Conservation (phyloP, 2,888 invertebrate species). For the Eristalis tenax region DNA sequence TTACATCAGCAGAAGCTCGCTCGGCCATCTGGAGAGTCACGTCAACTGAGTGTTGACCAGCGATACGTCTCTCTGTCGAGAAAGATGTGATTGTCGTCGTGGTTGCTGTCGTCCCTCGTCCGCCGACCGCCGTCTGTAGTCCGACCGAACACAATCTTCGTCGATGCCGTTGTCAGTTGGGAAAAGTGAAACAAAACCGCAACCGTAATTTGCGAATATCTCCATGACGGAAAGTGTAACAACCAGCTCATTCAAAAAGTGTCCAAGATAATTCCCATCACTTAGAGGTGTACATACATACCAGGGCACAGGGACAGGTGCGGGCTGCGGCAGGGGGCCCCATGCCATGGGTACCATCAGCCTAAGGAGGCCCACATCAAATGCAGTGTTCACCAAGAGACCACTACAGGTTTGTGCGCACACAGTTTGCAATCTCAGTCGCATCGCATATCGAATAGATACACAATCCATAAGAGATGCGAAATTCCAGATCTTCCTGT, state of each 20-base stretch:
- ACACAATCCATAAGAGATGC: constrained; percentile 69
- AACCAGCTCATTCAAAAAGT: constrained; percentile 72
- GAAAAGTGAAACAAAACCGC: constrained; percentile 71
- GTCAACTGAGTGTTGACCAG: constrained; percentile 54
- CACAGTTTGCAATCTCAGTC: constrained; percentile 63
- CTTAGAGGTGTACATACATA: constrained; percentile 62
- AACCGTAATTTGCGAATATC: constrained; percentile 72
- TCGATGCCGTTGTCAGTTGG: constrained; percentile 37
- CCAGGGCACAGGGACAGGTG: not conserved
- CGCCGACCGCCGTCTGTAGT: not conserved
- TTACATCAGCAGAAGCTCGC: constrained; percentile 65
- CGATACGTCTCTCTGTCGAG: constrained; percentile 25
- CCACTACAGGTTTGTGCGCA: constrained; percentile 61
- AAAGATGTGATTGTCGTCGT: constrained; percentile 15
- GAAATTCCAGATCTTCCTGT: constrained; percentile 72
- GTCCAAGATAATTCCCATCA: constrained; percentile 72
- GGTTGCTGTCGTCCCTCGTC: not conserved
- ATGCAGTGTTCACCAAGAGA: constrained; percentile 46
- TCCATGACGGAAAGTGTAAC: constrained; percentile 72
- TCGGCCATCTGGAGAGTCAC: constrained; percentile 61
- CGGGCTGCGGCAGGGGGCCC: not conserved
- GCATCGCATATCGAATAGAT: constrained; percentile 65
- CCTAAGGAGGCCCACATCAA: constrained; percentile 45
- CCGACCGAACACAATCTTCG: not conserved
- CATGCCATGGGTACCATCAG: constrained; percentile 22